phyloP scores from a whole-genome alignment of 2,797 vertebrate species.

The Squalus acanthias region DNA sequence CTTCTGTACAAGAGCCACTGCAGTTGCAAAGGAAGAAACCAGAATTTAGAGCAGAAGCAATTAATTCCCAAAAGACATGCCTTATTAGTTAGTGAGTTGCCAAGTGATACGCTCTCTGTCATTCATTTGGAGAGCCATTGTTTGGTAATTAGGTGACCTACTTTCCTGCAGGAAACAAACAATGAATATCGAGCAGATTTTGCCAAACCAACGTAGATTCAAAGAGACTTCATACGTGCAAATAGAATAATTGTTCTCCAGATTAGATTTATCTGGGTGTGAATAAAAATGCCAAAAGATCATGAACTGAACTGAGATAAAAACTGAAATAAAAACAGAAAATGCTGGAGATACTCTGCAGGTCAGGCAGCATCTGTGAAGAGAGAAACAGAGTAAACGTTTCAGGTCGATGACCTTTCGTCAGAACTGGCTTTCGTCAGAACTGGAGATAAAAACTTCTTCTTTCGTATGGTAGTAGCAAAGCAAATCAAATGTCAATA shows the following conservation, averaged over 20 bases:
- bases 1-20: background rate
- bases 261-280: background rate
- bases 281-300: background rate
- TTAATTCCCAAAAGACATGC: background rate
- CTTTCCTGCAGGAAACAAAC: background rate
- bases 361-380: too few species aligned
- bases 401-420: too few species aligned
- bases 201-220: background rate
- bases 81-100: background rate
- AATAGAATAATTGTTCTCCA: background rate
- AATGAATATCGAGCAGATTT: background rate
- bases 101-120: background rate
- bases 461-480: too few species aligned
- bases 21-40: background rate
- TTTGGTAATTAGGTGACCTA: constrained; percentile 24
- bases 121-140: constrained; percentile 4
- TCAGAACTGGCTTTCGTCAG: too few species aligned
- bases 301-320: background rate
- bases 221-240: background rate
- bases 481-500: too few species aligned
- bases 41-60: background rate
- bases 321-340: background rate
- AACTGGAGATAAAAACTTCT: too few species aligned
- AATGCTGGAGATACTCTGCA: too few species aligned
- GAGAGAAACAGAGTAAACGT: too few species aligned